These are phyloP conservation scores for Halictus rubicundus DNA, from an alignment of 1,140 invertebrate species.

Conservation along the genomic window DNA sequence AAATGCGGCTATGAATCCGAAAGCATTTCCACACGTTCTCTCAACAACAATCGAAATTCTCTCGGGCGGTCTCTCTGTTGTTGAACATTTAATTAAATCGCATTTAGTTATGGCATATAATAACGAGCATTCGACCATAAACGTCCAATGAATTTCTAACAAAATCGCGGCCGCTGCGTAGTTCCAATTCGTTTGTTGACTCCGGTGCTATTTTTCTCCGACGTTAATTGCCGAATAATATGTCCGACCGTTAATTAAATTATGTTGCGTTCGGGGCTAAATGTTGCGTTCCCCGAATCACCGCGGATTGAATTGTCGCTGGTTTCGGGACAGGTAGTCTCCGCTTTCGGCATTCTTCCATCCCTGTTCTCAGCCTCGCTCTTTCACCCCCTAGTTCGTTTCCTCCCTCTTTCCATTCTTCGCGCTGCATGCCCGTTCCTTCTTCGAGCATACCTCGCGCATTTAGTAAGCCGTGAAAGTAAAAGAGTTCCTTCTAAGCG, in stretches of 20 bases:
- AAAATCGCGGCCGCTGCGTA: neutral
- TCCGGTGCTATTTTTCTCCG: neutral
- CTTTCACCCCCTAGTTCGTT: no score
- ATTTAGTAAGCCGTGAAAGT: slow-evolving; percentile 56
- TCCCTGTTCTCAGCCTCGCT: neutral
- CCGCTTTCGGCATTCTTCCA: neutral
- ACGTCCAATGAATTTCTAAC: neutral
- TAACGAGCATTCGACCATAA: no score
- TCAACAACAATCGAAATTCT: no score
- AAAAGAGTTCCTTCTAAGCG: slow-evolving; percentile 53
- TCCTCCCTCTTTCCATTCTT: neutral
- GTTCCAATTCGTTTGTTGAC: neutral
- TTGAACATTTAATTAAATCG: no score
- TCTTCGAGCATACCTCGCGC: slow-evolving; percentile 24
- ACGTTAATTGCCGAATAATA: slow-evolving; percentile 53
- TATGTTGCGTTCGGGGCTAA: slow-evolving; percentile 49
- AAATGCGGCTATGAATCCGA: neutral
- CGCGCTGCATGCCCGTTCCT: slow-evolving; percentile 28
- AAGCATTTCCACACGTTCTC: no score
- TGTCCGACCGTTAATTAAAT: slow-evolving; percentile 61
- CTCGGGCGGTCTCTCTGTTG: no score
- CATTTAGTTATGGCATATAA: no score
- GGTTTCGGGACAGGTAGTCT: neutral
- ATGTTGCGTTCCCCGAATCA: slow-evolving; percentile 2
- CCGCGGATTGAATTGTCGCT: slow-evolving; percentile 22